Percentiles rank a stretch among this genome's conserved stretches.
These are phyloP conservation scores for Cosmorhoe ocellata DNA, from an alignment of 2,888 invertebrate genomes.

Conservation along the genomic window DNA sequence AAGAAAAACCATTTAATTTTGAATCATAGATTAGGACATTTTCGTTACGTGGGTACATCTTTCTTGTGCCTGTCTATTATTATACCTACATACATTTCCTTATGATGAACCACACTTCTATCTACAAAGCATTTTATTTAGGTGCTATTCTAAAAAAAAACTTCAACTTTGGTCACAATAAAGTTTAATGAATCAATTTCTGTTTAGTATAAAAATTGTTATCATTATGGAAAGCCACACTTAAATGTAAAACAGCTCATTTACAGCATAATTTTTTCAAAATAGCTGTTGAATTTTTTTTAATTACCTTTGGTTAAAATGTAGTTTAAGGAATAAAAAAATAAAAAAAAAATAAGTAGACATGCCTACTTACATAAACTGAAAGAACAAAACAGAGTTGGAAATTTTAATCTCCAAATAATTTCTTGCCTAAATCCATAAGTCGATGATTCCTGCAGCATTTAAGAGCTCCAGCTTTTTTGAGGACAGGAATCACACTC, in stretches of 20 bases:
- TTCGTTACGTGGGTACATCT: too few species aligned
- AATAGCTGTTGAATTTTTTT: slow-evolving; percentile 11
- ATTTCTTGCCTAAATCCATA: slow-evolving; percentile 94
- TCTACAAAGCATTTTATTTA: slow-evolving; percentile 17
- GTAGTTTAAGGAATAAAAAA: slow-evolving; percentile 35
- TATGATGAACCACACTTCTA: slow-evolving; percentile 16
- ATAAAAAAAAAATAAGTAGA: slow-evolving; percentile 38
- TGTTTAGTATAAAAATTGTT: slow-evolving; percentile 30
- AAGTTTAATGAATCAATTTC: slow-evolving; percentile 44
- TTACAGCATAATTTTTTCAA: slow-evolving; percentile 37
- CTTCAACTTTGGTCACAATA: slow-evolving; percentile 40
- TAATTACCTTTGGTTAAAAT: slow-evolving; percentile 45
- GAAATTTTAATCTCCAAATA: slow-evolving; percentile 89
- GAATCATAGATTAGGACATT: too few species aligned
- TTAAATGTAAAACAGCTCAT: slow-evolving; percentile 37
- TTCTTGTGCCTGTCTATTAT: too few species aligned
- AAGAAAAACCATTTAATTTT: too few species aligned
- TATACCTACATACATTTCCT: background rate
- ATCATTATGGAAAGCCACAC: slow-evolving; percentile 28
- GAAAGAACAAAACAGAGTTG: slow-evolving; percentile 23
- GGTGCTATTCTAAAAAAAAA: slow-evolving; percentile 35
- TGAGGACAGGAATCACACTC: slow-evolving; percentile 88
- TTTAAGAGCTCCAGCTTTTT: slow-evolving; percentile 91
- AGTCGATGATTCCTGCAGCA: slow-evolving; percentile 93
- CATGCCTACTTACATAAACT: slow-evolving; percentile 41